Base-by-base conservation (phyloP, 2,888 invertebrate species). In the Cephonodes hylas region DNA sequence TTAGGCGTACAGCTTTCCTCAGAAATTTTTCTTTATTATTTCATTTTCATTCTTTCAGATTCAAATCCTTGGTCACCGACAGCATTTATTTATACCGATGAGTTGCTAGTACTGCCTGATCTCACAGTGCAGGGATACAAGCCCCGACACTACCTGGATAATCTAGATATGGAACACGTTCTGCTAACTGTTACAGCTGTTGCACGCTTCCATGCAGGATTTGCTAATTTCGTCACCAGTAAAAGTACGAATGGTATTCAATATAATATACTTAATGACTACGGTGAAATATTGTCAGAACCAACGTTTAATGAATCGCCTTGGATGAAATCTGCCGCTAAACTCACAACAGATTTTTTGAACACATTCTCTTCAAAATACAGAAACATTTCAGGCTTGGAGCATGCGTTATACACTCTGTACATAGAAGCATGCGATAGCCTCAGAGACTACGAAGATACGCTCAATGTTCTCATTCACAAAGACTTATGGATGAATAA, bases 401-500 rank as follows among this genome's bases (percentile, higher is more conserved):
- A 86, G 63, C 63, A 67, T 1, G 71, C 74, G 27, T 61, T 88
- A 1, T 58, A 66, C 0, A 66, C 77, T 42, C 58, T 73, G 13
- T 87, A 73, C 61, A 34, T 88, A 0, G 64, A 75, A 59, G 83
- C 85, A 0, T 85, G 90, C 67, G 75, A 76, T 0, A 76, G 71
- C 5, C 58, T 90, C 5, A 72, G 64, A 8, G 79, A 81, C 10
- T 71, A 78, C 6, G 68, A 78, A 7, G 75, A 73, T 1, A 84
- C 83, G 1, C 63, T 90, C 0, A 91, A 91, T 59, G 83, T 87
- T 0, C 63, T 89, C 3, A 65, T 86, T 2, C 91, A 91, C 60
- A 89, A 83, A 58, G 91, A 91, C 59, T 62, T 91, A 25, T 91
- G 91, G 91, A 71, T 75, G 0, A 89, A 89, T 60, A 91, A 91